Evolutionary conservation across 2,888 invertebrate genomes (phyloP), one percentile per base, ranked within the genome.

Genomic region (Physocephala rufipes): DNA sequence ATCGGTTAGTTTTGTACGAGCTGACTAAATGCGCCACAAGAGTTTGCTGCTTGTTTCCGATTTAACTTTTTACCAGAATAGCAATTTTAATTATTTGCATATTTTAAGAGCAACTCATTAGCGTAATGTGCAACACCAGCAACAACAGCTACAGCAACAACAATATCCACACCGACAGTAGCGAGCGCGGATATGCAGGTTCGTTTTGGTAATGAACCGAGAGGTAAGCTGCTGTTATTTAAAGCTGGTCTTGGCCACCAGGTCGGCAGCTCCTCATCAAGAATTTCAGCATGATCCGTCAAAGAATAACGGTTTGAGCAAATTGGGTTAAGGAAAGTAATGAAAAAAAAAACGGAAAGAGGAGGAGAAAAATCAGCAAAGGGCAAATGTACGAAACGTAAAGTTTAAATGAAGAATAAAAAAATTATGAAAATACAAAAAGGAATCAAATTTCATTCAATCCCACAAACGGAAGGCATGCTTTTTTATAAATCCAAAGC

Each of bases 101-200:
- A 26, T 65, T 36, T 36, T 62, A 53, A 71, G 63, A 68, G 70
- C 67, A 74, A 78, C 81, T 81, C 80, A 81, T 81, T 81, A 81
- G 78, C 81, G 79, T 81, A 81, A 81, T 81, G 80, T 80, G 80
- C 80, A 79, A 81, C 71, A 49, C 21, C 36, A 36, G 36, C 36
- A 7, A 36, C 9, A 36, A 9, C 36, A 36, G 36, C 36, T 7
- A 9, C 36, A 36, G 36, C 36, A 36, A 9, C 36, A 36, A 9
- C 36, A 36, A 9, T 9, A 36, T 4, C 36, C 4, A 9, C 36
- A 36, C 5, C 36, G 9, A 36, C 36, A 36, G 36, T 9, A 36
- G 36, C 15, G 24, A 21, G 36, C 9, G 36, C 36, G 9, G 36
- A 36, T 36, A 7, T 36, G 4, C 36, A 36, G 4, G 24, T 26